Conservation (phyloP, 1,140 invertebrate species). For the Ephestia elutella region DNA sequence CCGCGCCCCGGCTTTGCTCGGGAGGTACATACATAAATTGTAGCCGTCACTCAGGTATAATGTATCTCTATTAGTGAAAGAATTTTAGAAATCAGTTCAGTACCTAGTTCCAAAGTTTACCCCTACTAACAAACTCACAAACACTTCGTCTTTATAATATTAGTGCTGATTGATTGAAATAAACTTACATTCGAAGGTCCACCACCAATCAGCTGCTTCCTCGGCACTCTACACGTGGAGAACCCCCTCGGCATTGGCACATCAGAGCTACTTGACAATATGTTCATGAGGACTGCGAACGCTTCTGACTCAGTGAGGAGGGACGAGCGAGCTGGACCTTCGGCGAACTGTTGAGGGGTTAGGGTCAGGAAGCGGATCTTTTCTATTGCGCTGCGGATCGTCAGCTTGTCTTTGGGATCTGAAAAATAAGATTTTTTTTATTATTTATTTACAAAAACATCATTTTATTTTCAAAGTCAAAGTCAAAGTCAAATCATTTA, state of each 20-base stretch:
- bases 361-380: slow-evolving; percentile 82
- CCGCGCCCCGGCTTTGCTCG: too few species aligned
- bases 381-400: slow-evolving; percentile 74
- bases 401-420: slow-evolving; percentile 35
- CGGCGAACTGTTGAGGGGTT: slow-evolving; percentile 85
- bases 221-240: slow-evolving; percentile 72
- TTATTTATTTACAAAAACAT: too few species aligned
- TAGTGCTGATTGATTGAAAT: not conserved
- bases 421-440: slow-evolving; percentile 7
- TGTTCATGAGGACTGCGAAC: slow-evolving; percentile 88
- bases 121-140: too few species aligned
- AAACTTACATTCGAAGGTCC: slow-evolving; percentile 44
- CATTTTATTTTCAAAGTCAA: too few species aligned
- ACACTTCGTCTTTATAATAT: not conserved
- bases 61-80: too few species aligned
- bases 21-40: too few species aligned
- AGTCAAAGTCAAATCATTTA: too few species aligned
- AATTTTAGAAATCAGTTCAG: too few species aligned
- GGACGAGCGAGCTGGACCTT: slow-evolving; percentile 82
- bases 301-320: slow-evolving; percentile 84
- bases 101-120: too few species aligned
- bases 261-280: slow-evolving; percentile 78
- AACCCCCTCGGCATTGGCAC: slow-evolving; percentile 82
- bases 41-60: too few species aligned
- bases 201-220: slow-evolving; percentile 55